phyloP scores from a whole-genome alignment of 2,797 vertebrate species.

The Echiichthys vipera region DNA sequence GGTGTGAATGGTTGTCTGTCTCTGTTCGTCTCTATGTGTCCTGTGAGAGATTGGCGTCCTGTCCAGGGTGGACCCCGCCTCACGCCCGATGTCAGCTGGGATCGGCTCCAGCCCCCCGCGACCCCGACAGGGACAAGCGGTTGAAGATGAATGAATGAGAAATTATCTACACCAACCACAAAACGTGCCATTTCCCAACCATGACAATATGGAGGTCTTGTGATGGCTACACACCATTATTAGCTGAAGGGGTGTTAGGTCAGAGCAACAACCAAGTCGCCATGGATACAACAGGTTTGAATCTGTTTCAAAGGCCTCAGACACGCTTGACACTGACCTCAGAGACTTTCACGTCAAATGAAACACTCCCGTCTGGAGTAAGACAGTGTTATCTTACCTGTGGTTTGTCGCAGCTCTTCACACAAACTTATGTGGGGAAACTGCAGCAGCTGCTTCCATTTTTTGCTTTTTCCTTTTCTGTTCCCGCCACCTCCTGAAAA shows the following conservation, averaged over 20 bases:
- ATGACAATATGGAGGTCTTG: not conserved
- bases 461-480: constrained; percentile 99
- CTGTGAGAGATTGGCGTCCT: no score
- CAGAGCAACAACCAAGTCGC: not conserved
- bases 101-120: no score
- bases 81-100: no score
- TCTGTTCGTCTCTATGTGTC: no score
- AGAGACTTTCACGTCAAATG: not conserved
- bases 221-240: not conserved
- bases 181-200: not conserved
- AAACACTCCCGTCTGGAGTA: not conserved
- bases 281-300: not conserved
- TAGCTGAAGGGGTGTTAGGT: not conserved
- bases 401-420: constrained; percentile 91
- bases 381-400: constrained; percentile 82
- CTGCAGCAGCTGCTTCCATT: constrained; percentile 99
- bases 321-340: not conserved
- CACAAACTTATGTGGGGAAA: constrained; percentile 97
- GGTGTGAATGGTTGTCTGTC: no score
- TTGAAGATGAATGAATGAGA: no score
- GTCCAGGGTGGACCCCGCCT: no score
- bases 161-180: no score
- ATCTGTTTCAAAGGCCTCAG: not conserved
- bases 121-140: no score
- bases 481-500: constrained; percentile 93